Evolutionary conservation across 2,888 invertebrate genomes (phyloP), one percentile per base, ranked within the genome.

Genomic region (Mystacides longicornis): DNA sequence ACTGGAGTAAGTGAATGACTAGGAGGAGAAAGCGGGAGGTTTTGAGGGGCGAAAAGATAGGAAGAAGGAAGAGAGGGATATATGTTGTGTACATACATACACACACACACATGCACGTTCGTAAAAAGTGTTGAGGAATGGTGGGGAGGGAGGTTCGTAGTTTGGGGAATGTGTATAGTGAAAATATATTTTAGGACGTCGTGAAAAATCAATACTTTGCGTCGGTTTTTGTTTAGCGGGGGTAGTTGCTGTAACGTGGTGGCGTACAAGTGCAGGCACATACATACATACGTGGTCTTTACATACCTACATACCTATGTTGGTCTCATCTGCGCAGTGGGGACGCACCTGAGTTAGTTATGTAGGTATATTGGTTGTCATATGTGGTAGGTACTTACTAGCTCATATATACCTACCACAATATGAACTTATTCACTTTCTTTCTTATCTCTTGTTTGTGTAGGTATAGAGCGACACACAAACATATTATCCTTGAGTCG

Each of bases 131-230:
- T n/a, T n/a, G n/a, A n/a, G n/a, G n/a, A n/a, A n/a, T n/a, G n/a
- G 49, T 21, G 51, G 33, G 52, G 23, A 46, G 33, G 57, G 46
- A 16, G 42, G 54, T 43, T 43, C 27, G 55, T 56, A 56, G 56
- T 56, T 56, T 53, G 54, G 51, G 59, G 49, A 56, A 55, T 51
- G 51, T 59, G 56, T 59, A 51, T 56, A 59, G 59, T 59, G 52
- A 59, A 59, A 37, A 37, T 37, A 59, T 56, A 59, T 48, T 50
- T 55, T 56, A 56, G 56, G 59, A 59, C 51, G 59, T 56, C 52
- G 56, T 55, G 56, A 59, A 59, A 59, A 59, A 59, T 59, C 59
- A 59, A 59, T 59, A 59, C 54, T 43, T 37, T 23, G 54, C 49
- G 56, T 51, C 48, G 43, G 46, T 23, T 37, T 48, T 57, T 54